Evolutionary conservation across 1,140 invertebrate genomes (phyloP), one percentile per base, ranked within the genome.

Genomic region (Drosophila ironensis): DNA sequence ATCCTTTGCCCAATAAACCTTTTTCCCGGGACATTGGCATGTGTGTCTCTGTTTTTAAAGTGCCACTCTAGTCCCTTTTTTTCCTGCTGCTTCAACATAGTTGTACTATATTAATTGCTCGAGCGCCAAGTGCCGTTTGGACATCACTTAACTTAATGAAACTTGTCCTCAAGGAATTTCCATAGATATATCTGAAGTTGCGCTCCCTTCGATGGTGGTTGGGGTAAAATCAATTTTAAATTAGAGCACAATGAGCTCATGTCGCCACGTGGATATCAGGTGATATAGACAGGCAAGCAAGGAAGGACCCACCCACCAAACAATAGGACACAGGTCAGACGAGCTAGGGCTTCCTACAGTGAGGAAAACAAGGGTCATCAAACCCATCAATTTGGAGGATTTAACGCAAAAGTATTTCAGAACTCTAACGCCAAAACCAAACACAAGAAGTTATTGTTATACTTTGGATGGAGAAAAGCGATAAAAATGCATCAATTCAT

Each of bases 191-290:
- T 64, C 30, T 60, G 71, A 46, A 52, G 37, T 45, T 66, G n/a
- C n/a, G 11, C 14, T 52, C 35, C 11, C 38, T 38, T 8, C 5
- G 4, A 35, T 47, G 28, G 57, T 22, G 51, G 47, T 51, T 25
- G 8, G 9, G 11, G 20, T 33, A 82, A 82, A 82, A 82, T 82
- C 78, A 82, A 84, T 82, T 82, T 82, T 70, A 84, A 82, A 73
- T 82, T 78, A 76, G 69, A 72, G 51, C 80, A 74, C 53, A 86
- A 86, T 84, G 78, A 84, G 78, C 80, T 84, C 78, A 84, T 71
- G 59, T 67, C 53, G 37, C 40, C 60, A 77, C 69, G 37, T 48
- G 64, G 66, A 44, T 50, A 50, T 46, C 78, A 77, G 78, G 71
- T 70, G 68, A 71, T 38, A 64, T 52, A 40, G n/a, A 19, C 28